Conservation (phyloP, 1,140 invertebrate genomes). For the Copidosoma floridanum region DNA sequence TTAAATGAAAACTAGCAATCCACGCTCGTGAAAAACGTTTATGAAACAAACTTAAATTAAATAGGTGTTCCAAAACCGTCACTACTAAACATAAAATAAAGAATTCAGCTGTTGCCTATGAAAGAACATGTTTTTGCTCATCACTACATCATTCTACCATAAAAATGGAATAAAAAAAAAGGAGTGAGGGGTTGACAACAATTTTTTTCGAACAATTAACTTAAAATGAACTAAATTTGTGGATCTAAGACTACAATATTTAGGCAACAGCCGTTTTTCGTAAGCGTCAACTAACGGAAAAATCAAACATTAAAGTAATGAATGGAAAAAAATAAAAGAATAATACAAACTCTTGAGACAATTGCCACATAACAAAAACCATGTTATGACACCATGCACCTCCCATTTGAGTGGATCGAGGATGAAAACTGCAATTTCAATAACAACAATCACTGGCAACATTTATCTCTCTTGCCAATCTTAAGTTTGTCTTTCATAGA, state of each 20-base stretch:
- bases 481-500: too few relatives aligned
- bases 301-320: conserved; percentile 9
- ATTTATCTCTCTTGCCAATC: background rate
- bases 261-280: conserved; percentile 16
- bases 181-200: too few relatives aligned
- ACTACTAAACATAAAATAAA: background rate
- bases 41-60: background rate
- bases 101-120: conserved; percentile 2
- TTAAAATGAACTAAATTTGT: background rate
- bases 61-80: too few relatives aligned
- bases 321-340: conserved; percentile 14
- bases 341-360: conserved; percentile 22
- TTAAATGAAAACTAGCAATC: conserved; percentile 5
- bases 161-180: background rate
- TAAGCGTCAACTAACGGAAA: background rate
- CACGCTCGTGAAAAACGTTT: background rate
- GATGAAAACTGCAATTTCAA: conserved; percentile 22
- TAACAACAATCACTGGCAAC: conserved; percentile 13
- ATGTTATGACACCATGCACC: conserved; percentile 20
- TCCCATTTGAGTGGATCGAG: conserved; percentile 15
- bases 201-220: too few relatives aligned
- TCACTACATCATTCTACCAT: background rate
- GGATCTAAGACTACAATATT: background rate
- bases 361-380: conserved; percentile 21
- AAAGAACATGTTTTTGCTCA: background rate